Evolutionary conservation across 2,113 vertebrate species (phyloP).

Genomic region (Epinephelus fuscoguttatus): DNA sequence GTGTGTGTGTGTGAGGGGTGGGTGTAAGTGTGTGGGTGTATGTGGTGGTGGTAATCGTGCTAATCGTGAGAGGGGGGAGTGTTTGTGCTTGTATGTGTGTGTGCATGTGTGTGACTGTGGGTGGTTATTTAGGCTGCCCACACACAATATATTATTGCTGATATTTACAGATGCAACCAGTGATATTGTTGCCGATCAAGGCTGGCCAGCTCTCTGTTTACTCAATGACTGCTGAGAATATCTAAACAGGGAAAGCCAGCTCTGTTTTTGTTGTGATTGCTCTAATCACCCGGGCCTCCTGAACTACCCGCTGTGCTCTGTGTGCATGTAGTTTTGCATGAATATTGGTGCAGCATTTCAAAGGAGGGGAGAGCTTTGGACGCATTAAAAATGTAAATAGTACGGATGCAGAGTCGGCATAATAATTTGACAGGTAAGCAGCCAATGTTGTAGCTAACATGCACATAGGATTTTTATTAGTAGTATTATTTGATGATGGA

Average conservation of each 20-base stretch:
- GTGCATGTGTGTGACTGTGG: not conserved
- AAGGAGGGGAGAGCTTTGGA: not conserved
- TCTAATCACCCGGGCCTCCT: not conserved
- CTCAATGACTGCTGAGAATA: constrained; percentile 6
- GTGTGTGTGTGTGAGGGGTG: not conserved
- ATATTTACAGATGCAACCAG: constrained; percentile 4
- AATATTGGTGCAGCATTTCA: constrained; percentile 13
- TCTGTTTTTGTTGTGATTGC: constrained; percentile 26
- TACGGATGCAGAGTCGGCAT: not conserved
- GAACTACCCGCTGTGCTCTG: constrained; percentile 8
- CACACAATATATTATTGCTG: not conserved
- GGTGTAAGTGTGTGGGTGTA: no score
- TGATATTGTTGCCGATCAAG: constrained; percentile 20
- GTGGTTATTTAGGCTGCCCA: not conserved
- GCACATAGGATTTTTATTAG: not conserved
- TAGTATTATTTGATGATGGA: not conserved
- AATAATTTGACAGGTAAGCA: not conserved
- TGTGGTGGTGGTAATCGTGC: not conserved
- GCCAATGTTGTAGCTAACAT: not conserved
- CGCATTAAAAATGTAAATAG: constrained; percentile 1
- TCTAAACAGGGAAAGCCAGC: constrained; percentile 2
- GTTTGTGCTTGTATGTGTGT: not conserved
- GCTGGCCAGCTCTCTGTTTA: not conserved
- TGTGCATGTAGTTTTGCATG: constrained; percentile 9
- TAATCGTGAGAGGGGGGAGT: not conserved